Evolutionary conservation across 1,140 invertebrate genomes (phyloP).

Genomic region (Cataglyphis hispanica): DNA sequence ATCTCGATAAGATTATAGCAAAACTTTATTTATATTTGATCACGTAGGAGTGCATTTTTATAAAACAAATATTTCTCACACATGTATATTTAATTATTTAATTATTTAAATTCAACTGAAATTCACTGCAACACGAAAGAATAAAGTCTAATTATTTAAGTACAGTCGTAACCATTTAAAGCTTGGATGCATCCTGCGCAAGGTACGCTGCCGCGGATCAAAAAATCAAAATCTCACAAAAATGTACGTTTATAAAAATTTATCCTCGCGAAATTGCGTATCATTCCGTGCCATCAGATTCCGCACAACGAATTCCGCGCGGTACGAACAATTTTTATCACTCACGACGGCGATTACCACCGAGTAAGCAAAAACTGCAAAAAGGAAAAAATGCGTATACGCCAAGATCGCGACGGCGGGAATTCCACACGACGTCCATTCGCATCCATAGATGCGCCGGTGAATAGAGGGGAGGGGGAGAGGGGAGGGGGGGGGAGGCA

Average conservation of each 20-base stretch:
- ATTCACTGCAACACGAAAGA: not conserved
- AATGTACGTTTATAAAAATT: constrained; percentile 4
- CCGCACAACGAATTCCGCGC: constrained; percentile 14
- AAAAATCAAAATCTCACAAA: not conserved
- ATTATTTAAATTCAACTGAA: not conserved
- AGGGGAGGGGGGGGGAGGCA: no score
- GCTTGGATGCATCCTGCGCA: not conserved
- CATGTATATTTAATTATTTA: no score
- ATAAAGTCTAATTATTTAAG: not conserved
- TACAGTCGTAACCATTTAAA: not conserved
- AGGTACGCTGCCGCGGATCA: no score
- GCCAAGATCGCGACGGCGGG: constrained; percentile 5
- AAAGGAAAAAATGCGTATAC: not conserved
- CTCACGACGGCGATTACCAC: constrained; percentile 15
- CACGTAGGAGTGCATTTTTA: not conserved
- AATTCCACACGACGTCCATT: constrained; percentile 27
- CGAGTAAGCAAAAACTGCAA: not conserved
- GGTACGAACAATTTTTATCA: constrained; percentile 41
- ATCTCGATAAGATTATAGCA: not conserved
- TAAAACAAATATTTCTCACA: not conserved
- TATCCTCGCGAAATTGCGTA: not conserved
- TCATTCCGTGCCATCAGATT: constrained; percentile 5
- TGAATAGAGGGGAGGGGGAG: not conserved
- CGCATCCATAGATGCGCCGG: not conserved
- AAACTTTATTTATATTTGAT: not conserved